Conservation (phyloP, 2,113 vertebrate species). For the Hylia prasina region DNA sequence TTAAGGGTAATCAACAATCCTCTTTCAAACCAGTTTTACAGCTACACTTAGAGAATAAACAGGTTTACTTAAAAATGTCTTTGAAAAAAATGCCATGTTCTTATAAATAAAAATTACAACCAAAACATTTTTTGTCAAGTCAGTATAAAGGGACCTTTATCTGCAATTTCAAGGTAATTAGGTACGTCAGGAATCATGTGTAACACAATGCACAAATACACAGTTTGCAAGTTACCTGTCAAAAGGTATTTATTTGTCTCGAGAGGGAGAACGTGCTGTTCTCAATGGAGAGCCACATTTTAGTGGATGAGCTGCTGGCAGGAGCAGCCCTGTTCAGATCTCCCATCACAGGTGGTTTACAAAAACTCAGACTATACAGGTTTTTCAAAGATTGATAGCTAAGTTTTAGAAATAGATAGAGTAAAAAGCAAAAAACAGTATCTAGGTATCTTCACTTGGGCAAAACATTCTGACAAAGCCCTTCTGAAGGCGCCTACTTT, state of each 20-base stretch:
- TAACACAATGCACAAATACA: background rate
- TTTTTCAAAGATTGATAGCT: background rate
- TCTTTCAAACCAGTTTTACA: background rate
- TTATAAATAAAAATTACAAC: background rate
- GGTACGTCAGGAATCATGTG: background rate
- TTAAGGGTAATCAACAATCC: background rate
- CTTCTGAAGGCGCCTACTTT: background rate
- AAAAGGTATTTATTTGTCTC: background rate
- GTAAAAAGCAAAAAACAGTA: background rate
- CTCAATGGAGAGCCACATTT: background rate
- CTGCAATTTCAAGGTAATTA: background rate
- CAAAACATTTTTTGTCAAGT: background rate
- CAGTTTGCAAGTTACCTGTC: background rate
- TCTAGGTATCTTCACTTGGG: background rate
- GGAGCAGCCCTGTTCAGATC: background rate
- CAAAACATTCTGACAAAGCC: background rate
- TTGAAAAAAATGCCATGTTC: background rate
- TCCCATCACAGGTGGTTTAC: background rate
- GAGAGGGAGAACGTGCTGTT: background rate
- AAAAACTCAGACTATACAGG: background rate
- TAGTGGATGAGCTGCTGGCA: background rate
- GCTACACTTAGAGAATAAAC: background rate
- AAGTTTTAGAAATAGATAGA: background rate
- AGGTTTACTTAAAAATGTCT: background rate
- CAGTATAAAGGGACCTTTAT: background rate